A percentile compares a stretch with the other conserved stretches of the same genome.
Conservation (phyloP, 2,888 invertebrate species). For the Baronia brevicornis region DNA sequence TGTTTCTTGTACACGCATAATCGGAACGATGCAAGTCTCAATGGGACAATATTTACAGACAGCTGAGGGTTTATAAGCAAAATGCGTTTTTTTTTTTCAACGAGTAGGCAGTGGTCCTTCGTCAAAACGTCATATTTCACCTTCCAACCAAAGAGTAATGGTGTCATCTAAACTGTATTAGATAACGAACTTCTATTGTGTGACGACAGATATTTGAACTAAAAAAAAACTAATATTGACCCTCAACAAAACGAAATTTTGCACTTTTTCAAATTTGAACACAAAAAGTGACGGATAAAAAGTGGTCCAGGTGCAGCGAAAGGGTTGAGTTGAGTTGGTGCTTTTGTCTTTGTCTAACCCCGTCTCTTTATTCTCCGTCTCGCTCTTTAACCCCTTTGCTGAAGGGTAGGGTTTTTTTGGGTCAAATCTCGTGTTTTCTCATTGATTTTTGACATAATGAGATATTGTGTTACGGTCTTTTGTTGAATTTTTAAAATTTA, state of each 20-base stretch:
- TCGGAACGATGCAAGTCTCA: background rate
- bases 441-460: conserved; percentile 63
- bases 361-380: conserved; percentile 27
- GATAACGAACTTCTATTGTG: conserved; percentile 67
- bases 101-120: no score
- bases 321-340: conserved; percentile 50
- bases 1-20: conserved; percentile 18
- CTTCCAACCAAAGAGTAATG: conserved; percentile 41
- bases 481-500: conserved; percentile 37
- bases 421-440: conserved; percentile 68
- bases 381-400: conserved; percentile 60
- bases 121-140: conserved; percentile 8
- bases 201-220: conserved; percentile 33
- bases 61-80: conserved; percentile 2
- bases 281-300: conserved; percentile 49
- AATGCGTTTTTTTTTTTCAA: background rate
- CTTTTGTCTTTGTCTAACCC: conserved; percentile 32
- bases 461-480: conserved; percentile 66
- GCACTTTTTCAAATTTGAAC: conserved; percentile 66
- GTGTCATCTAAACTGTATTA: conserved; percentile 47
- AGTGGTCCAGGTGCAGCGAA: conserved; percentile 64
- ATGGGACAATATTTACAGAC: background rate
- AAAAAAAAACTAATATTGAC: conserved; percentile 70
- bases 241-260: conserved; percentile 59
- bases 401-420: conserved; percentile 61